These are phyloP conservation scores for Colletes gigas DNA, from an alignment of 1,140 invertebrate genomes.

Conservation along the genomic window DNA sequence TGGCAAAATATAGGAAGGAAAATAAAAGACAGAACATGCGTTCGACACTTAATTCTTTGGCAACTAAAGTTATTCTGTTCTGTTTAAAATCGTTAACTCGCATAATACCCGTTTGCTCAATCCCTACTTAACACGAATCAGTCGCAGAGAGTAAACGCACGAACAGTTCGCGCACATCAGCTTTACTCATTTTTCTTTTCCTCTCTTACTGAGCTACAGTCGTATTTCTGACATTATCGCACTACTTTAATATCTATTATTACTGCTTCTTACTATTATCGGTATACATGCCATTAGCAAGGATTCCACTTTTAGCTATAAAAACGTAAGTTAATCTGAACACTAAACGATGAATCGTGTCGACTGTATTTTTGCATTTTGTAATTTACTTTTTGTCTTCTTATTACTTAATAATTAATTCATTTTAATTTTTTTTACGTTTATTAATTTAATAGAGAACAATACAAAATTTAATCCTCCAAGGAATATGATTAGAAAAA, in stretches of 20 bases:
- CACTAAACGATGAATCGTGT: neutral
- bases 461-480: too few relatives aligned
- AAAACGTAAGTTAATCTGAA: slow-evolving; percentile 15
- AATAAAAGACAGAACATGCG: neutral
- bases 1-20: neutral
- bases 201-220: neutral
- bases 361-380: neutral
- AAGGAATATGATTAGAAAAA: too few relatives aligned
- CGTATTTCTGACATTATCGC: slow-evolving; percentile 8
- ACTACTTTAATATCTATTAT: slow-evolving; percentile 20
- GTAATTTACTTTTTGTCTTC: too few relatives aligned
- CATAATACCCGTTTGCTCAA: neutral
- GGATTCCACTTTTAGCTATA: neutral
- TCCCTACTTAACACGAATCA: neutral
- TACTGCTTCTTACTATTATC: slow-evolving; percentile 19
- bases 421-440: too few relatives aligned
- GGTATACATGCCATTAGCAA: neutral
- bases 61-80: slow-evolving; percentile 4
- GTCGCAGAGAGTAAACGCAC: neutral
- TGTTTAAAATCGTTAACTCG: slow-evolving; percentile 19
- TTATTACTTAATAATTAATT: too few relatives aligned
- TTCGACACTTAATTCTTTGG: slow-evolving; percentile 6
- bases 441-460: too few relatives aligned
- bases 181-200: neutral
- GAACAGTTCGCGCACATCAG: neutral